Evolutionary conservation across 2,888 invertebrate species (phyloP).

Genomic region (Ferdinandea cuprea): DNA sequence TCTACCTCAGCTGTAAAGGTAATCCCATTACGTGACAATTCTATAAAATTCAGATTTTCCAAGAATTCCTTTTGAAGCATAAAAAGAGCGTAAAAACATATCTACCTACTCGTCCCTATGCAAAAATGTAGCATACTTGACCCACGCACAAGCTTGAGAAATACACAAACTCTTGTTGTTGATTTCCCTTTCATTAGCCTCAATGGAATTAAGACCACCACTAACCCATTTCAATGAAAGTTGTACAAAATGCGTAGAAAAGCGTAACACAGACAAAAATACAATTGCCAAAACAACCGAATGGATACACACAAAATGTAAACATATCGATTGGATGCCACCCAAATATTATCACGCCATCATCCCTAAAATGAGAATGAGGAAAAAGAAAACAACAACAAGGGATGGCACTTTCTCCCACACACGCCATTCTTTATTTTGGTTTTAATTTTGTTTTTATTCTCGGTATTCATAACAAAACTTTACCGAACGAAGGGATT

Average conservation of each 20-base stretch:
- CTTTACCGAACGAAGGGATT: conserved; percentile 25
- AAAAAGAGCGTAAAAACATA: too few relatives aligned
- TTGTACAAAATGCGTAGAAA: conserved; percentile 34
- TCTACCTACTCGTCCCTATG: not conserved
- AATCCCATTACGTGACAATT: not conserved
- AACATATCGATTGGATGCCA: conserved; percentile 63
- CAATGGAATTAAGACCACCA: conserved; percentile 1
- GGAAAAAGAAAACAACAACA: conserved; percentile 39
- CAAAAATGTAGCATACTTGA: not conserved
- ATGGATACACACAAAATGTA: conserved; percentile 36
- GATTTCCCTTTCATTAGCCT: conserved; percentile 33
- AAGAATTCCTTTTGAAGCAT: too few relatives aligned
- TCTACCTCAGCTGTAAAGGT: too few relatives aligned
- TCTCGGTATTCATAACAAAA: conserved; percentile 76
- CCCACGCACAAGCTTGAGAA: not conserved
- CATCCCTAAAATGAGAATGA: not conserved
- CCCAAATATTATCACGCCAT: conserved; percentile 51
- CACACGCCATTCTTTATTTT: conserved; percentile 63
- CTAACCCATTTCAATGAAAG: conserved; percentile 14
- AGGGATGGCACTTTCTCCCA: conserved; percentile 63
- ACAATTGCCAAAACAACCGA: not conserved
- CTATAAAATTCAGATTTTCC: not conserved
- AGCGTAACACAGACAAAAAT: not conserved
- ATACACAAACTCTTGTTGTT: not conserved
- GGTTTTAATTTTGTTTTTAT: conserved; percentile 78